phyloP scores from a whole-genome alignment of 2,888 invertebrate genomes.

The Azorinus chamasolen region DNA sequence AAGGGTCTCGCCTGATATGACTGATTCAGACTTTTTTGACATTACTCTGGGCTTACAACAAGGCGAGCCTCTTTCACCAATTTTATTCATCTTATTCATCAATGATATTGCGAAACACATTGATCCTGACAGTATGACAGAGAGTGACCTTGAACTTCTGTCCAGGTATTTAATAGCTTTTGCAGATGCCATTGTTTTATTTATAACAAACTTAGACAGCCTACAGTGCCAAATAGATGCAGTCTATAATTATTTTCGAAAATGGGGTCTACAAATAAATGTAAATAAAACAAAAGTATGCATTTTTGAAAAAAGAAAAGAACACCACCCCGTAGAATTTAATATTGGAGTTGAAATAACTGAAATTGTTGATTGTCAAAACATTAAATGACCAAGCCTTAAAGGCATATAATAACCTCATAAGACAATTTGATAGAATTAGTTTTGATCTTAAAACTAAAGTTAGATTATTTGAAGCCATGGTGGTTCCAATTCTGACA shows the following conservation, averaged over 20 bases:
- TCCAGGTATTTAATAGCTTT: conserved; percentile 16
- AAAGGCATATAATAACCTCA: too few relatives aligned
- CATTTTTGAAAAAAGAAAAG: conserved; percentile 22
- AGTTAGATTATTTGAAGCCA: too few relatives aligned
- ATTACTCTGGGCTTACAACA: conserved; percentile 14
- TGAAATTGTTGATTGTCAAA: conserved; percentile 24
- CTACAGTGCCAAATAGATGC: conserved; percentile 7
- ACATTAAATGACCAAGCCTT: too few relatives aligned
- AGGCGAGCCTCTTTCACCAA: conserved; percentile 31
- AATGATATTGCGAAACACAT: conserved; percentile 15
- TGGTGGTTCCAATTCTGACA: too few relatives aligned
- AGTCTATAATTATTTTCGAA: conserved; percentile 10
- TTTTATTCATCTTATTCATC: conserved; percentile 26
- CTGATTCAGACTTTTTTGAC: conserved; percentile 7
- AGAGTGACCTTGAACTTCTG: conserved; percentile 5
- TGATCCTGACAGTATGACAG: conserved; percentile 5
- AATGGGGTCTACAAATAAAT: conserved; percentile 26
- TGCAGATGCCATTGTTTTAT: conserved; percentile 19
- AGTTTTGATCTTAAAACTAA: too few relatives aligned
- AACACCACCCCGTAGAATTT: background rate
- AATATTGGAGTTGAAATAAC: background rate
- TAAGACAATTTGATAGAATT: too few relatives aligned
- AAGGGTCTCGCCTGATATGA: conserved; percentile 2
- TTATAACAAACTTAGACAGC: conserved; percentile 19
- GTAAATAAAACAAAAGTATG: conserved; percentile 19